Percentiles rank a stretch among this genome's conserved stretches.
These are phyloP conservation scores for Acrobasis consociella DNA, from an alignment of 2,888 invertebrate genomes.

Conservation along the genomic window DNA sequence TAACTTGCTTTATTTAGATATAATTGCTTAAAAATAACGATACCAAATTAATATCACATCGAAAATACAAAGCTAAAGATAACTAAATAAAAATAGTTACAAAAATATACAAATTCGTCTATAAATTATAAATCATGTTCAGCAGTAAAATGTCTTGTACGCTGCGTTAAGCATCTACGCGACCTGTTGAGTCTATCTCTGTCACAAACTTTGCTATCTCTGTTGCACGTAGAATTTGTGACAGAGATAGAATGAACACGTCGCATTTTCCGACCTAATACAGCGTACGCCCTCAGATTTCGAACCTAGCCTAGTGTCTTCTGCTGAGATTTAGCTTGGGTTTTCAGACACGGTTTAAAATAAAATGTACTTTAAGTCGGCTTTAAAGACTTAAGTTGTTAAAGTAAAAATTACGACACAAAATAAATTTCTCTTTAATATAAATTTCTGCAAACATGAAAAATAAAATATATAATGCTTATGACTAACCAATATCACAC, in stretches of 20 bases:
- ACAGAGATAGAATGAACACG: no score
- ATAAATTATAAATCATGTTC: slow-evolving; percentile 16
- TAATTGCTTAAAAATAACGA: slow-evolving; percentile 30
- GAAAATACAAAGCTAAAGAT: slow-evolving; percentile 41
- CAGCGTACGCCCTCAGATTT: neutral
- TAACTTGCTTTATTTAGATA: slow-evolving; percentile 27
- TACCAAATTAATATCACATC: slow-evolving; percentile 59
- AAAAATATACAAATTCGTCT: slow-evolving; percentile 36
- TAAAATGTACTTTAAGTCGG: no score
- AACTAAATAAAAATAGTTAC: slow-evolving; percentile 36
- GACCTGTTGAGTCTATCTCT: no score
- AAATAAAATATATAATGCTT: slow-evolving; percentile 1
- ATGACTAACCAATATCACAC: neutral
- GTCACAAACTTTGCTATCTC: no score
- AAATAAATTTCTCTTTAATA: no score
- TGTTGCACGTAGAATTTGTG: no score
- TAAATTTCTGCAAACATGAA: neutral
- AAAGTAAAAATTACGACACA: no score
- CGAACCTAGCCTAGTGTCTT: neutral
- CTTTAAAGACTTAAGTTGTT: no score
- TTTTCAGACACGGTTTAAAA: no score
- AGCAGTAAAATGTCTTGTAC: neutral
- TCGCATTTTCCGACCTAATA: no score
- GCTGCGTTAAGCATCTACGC: no score
- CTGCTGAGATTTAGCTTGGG: neutral